A percentile compares a stretch with the other conserved stretches of the same genome.
Evolutionary conservation across 35 echinoderm and acorn worm genomes (phyloP).

Genomic region (Holothuria glaberrima): DNA sequence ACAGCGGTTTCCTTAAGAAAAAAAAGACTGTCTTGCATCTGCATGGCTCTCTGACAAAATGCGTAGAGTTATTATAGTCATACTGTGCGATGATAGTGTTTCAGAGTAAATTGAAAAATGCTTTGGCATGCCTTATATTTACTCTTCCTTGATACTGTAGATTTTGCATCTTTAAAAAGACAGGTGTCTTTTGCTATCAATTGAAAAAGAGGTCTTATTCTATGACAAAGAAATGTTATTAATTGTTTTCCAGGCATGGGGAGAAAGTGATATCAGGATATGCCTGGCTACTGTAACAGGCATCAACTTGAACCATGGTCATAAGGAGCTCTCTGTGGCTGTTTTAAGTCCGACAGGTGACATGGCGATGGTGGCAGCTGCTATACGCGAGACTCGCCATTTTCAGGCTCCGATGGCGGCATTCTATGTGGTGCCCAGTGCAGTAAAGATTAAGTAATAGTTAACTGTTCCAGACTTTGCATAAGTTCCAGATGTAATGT

Average conservation of each 20-base stretch:
- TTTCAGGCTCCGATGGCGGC: neutral
- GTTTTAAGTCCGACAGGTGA: neutral
- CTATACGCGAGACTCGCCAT: neutral
- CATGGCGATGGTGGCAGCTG: neutral
- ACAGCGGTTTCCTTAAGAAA: too few species aligned
- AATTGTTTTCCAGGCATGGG: neutral
- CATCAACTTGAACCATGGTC: conserved; percentile 14
- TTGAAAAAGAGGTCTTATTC: too few species aligned
- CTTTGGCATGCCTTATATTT: too few species aligned
- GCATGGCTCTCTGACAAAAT: too few species aligned
- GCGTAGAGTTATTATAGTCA: too few species aligned
- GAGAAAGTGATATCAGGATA: neutral
- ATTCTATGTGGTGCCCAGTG: neutral
- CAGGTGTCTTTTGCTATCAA: too few species aligned
- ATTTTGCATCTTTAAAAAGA: too few species aligned
- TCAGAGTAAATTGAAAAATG: too few species aligned
- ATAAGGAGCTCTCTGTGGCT: neutral
- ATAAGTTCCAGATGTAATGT: neutral
- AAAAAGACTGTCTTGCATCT: too few species aligned
- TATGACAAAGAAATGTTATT: too few species aligned
- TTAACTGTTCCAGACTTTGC: neutral
- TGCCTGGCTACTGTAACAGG: neutral
- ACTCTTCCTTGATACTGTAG: too few species aligned
- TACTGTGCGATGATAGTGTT: too few species aligned
- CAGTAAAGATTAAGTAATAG: neutral